Conservation (phyloP, 2,888 invertebrate genomes). For the Drosophila formosana region DNA sequence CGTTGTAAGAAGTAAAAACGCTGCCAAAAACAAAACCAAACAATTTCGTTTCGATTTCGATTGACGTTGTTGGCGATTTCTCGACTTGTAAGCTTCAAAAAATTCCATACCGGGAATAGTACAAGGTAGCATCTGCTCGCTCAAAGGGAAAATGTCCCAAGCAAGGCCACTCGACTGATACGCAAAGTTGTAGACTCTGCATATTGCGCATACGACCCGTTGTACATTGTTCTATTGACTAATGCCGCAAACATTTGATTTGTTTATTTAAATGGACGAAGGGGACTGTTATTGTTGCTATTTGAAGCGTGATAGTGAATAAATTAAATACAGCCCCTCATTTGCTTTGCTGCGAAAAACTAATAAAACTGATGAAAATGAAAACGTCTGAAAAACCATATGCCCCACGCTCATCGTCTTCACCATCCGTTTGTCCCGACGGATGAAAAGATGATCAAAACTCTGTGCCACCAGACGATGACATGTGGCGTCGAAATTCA, state of each 20-base stretch:
- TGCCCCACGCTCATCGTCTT: constrained; percentile 48
- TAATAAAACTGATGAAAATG: constrained; percentile 41
- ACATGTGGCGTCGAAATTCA: constrained; percentile 64
- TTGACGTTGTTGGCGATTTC: constrained; percentile 31
- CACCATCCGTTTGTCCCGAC: constrained; percentile 9
- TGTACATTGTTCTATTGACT: constrained; percentile 49
- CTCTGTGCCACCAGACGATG: constrained; percentile 50
- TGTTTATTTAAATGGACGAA: constrained; percentile 48
- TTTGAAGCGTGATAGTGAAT: constrained; percentile 67
- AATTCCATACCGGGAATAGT: constrained; percentile 15
- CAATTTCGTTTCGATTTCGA: constrained; percentile 35
- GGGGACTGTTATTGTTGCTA: constrained; percentile 41
- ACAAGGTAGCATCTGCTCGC: constrained; percentile 27
- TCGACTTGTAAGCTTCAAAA: constrained; percentile 11
- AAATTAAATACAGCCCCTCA: constrained; percentile 66
- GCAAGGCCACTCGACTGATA: constrained; percentile 26
- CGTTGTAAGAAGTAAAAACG: constrained; percentile 67
- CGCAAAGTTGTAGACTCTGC: constrained; percentile 5
- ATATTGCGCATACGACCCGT: constrained; percentile 52
- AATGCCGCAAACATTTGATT: constrained; percentile 60
- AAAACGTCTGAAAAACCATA: constrained; percentile 47
- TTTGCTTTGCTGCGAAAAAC: constrained; percentile 44
- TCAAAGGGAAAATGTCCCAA: constrained; percentile 34
- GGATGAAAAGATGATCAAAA: constrained; percentile 41
- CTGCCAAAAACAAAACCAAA: constrained; percentile 62